phyloP scores from a whole-genome alignment of 2,888 invertebrate genomes.

The Andrena minutula region DNA sequence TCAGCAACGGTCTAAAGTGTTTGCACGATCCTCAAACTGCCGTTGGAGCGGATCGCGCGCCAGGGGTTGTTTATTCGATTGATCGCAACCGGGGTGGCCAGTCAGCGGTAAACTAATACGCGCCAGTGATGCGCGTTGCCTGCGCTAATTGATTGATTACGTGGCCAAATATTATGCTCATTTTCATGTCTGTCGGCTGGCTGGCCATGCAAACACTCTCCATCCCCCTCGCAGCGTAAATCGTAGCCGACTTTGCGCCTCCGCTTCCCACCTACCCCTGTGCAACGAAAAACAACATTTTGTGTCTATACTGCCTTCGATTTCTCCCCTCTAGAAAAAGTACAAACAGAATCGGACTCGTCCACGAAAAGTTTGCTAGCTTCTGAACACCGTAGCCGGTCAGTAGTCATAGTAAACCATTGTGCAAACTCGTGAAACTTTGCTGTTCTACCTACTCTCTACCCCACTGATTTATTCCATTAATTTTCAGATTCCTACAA shows the following conservation, averaged over 20 bases:
- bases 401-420: too few relatives aligned
- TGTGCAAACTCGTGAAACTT: too few relatives aligned
- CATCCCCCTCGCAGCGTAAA: slow-evolving; percentile 34
- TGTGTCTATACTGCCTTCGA: not conserved
- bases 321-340: not conserved
- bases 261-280: slow-evolving; percentile 33
- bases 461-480: too few relatives aligned
- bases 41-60: slow-evolving; percentile 41
- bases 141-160: slow-evolving; percentile 81
- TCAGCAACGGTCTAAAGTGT: slow-evolving; percentile 61
- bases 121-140: slow-evolving; percentile 74
- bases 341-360: too few relatives aligned
- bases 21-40: slow-evolving; percentile 55
- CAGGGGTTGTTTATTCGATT: slow-evolving; percentile 74
- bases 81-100: slow-evolving; percentile 74
- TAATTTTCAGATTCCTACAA: too few relatives aligned
- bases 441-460: too few relatives aligned
- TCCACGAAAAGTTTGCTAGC: not conserved
- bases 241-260: slow-evolving; percentile 38
- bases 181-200: slow-evolving; percentile 57
- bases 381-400: not conserved
- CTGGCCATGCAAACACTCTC: slow-evolving; percentile 51
- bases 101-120: slow-evolving; percentile 81
- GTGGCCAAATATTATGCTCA: slow-evolving; percentile 76
- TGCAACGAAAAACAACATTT: slow-evolving; percentile 5